Evolutionary conservation across 2,113 vertebrate species (phyloP).

Genomic region (Vidua macroura): DNA sequence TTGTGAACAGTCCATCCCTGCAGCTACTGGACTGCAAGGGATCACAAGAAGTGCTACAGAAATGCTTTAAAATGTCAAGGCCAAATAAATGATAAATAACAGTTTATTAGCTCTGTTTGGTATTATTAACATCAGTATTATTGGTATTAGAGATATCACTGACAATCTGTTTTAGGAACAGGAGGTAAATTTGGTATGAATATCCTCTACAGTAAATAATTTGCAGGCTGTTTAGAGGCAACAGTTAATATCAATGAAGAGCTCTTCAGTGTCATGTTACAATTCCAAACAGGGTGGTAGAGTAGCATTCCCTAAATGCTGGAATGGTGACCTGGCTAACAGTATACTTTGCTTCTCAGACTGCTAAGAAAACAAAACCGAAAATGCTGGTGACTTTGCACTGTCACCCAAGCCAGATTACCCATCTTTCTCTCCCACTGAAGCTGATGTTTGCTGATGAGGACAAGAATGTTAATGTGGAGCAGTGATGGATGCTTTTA

Average conservation of each 20-base stretch:
- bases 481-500: slow-evolving; percentile 39
- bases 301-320: slow-evolving; percentile 35
- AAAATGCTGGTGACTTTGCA: slow-evolving; percentile 23
- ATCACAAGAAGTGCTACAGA: neutral
- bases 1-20: neutral
- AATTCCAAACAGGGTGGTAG: slow-evolving; percentile 30
- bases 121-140: neutral
- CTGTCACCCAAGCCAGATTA: slow-evolving; percentile 36
- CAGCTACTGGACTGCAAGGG: neutral
- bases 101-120: neutral
- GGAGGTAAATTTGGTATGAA: neutral
- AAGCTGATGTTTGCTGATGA: slow-evolving; percentile 60
- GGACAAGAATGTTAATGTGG: slow-evolving; percentile 39
- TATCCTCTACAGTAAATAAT: slow-evolving; percentile 25
- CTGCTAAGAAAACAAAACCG: slow-evolving; percentile 22
- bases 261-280: slow-evolving; percentile 22
- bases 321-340: slow-evolving; percentile 33
- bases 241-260: slow-evolving; percentile 17
- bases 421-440: slow-evolving; percentile 37
- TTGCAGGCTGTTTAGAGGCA: slow-evolving; percentile 32
- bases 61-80: neutral
- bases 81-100: neutral
- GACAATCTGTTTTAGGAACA: neutral
- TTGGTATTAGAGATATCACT: neutral
- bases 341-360: neutral